Evolutionary conservation across 2,113 vertebrate genomes (phyloP), one percentile per base, ranked within the genome.

Genomic region (Nyctereutes procyonoides): DNA sequence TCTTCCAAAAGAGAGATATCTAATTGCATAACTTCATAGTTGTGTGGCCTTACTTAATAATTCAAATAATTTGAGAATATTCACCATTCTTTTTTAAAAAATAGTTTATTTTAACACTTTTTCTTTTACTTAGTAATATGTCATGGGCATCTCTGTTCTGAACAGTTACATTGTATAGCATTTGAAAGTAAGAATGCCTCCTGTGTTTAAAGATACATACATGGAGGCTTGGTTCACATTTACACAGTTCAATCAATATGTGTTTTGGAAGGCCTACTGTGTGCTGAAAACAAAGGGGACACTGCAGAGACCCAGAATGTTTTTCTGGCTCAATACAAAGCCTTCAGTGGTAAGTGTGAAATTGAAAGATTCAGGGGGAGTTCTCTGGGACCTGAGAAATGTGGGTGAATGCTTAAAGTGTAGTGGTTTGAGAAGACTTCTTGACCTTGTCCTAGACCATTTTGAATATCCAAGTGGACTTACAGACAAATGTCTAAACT

Each of bases 31-130:
- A 63, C 26, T 81, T 84, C 6, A 43, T 20, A 85, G n/a, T 32
- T 84, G 60, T 73, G 11, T 90, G 26, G 48, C 35, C 87, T 95
- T 63, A 35, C 87, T 93, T 94, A 94, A 81, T 55, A 92, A 55
- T 48, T 63, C 80, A 92, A 86, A 90, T 76, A 74, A 80, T 94
- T 92, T 92, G 71, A 71, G 24, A 89, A 84, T 67, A 48, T 60
- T 67, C 67, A 97, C 20, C 16, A 74, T 81, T 73, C 8, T 51
- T 77, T 81, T 80, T 26, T 5, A 58, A 95, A 95, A 85, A 92
- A 90, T 24, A 62, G 1, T 30, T 69, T 73, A 81, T 35, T 91
- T 93, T 65, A 56, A 84, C 79, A 67, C 7, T 90, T 95, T 88
- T 95, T 85, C 81, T 82, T 90, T 92, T 19, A 13, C 22, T 63